These are phyloP conservation scores for Scarus forsteni DNA, from an alignment of 2,797 vertebrate genomes.

Conservation along the genomic window DNA sequence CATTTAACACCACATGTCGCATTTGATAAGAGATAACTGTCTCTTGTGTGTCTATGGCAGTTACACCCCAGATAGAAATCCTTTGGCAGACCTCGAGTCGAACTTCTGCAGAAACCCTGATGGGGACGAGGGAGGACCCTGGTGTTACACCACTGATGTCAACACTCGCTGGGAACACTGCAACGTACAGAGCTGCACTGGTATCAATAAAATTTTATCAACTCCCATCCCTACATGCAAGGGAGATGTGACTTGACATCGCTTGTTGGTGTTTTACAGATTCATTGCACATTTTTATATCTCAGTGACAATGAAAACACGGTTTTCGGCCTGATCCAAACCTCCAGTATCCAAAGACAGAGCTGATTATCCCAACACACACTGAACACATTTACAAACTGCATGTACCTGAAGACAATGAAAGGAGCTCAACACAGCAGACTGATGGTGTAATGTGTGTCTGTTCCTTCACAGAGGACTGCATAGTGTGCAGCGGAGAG, in stretches of 20 bases:
- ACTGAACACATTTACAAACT: too few species aligned
- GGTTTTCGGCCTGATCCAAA: too few species aligned
- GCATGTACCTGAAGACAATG: not conserved
- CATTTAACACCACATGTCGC: not conserved
- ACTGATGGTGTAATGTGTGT: not conserved
- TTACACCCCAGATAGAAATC: constrained; percentile 76
- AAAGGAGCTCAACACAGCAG: not conserved
- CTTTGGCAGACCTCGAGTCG: constrained; percentile 86
- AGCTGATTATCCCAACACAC: too few species aligned
- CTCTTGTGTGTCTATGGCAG: constrained; percentile 68
- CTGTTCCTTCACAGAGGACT: constrained; percentile 85
- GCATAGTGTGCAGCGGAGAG: constrained; percentile 94
- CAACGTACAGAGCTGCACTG: constrained; percentile 88
- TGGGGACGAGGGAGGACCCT: constrained; percentile 85
- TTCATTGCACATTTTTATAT: too few species aligned
- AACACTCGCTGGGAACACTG: constrained; percentile 89
- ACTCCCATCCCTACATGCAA: too few species aligned
- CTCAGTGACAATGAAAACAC: too few species aligned
- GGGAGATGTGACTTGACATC: too few species aligned
- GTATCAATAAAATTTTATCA: too few species aligned
- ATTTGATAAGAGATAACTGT: not conserved
- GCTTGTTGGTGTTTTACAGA: too few species aligned
- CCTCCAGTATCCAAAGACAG: too few species aligned
- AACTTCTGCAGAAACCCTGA: constrained; percentile 97
- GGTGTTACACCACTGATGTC: constrained; percentile 93